phyloP scores from a whole-genome alignment of 2,888 invertebrate genomes.

The Tuta absoluta region DNA sequence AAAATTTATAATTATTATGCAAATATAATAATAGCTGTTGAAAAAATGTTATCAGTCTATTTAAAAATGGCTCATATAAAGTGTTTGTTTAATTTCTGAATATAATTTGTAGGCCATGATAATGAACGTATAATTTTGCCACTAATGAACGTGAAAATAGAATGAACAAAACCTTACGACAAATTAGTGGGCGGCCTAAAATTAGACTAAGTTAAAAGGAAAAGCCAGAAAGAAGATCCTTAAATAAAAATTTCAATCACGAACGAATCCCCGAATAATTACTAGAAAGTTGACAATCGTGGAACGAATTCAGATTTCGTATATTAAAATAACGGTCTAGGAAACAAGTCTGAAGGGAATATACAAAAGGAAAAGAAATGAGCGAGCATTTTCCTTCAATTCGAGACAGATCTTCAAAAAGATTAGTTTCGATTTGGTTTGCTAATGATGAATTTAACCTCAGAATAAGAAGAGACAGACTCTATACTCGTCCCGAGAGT shows the following conservation, averaged over 20 bases:
- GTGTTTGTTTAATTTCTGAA: neutral
- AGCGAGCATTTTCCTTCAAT: constrained; percentile 14
- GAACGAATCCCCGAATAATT: constrained; percentile 29
- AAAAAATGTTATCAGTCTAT: no score
- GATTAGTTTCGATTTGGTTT: constrained; percentile 18
- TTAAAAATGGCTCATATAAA: no score
- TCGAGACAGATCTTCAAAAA: constrained; percentile 16
- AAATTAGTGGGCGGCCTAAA: constrained; percentile 6
- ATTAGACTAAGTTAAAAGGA: constrained; percentile 3
- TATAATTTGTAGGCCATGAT: neutral
- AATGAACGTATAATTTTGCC: neutral
- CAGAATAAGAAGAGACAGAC: constrained; percentile 6
- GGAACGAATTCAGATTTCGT: constrained; percentile 37
- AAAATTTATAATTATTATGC: no score
- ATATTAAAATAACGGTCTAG: constrained; percentile 35
- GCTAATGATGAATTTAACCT: constrained; percentile 12
- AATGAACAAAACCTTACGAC: neutral
- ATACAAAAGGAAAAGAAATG: constrained; percentile 30
- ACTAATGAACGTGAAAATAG: neutral
- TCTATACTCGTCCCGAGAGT: neutral
- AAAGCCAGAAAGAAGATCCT: neutral
- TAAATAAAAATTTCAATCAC: constrained; percentile 25
- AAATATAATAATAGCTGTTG: no score
- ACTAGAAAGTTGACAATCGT: constrained; percentile 32
- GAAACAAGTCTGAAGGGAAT: constrained; percentile 22